phyloP scores from a whole-genome alignment of 2,888 invertebrate species.

The Calameuta pallipes region DNA sequence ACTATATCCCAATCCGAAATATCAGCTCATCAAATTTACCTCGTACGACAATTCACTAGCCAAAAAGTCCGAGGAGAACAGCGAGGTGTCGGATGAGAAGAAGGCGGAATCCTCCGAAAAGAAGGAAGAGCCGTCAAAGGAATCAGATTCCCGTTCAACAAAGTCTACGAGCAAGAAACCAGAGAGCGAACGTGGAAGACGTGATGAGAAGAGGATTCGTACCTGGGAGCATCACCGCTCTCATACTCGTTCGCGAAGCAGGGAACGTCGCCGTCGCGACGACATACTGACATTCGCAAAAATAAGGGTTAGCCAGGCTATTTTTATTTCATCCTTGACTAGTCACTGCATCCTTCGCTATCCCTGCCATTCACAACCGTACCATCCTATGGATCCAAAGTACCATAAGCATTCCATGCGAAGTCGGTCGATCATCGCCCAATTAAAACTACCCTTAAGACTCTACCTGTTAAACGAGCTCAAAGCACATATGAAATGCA shows the following conservation, averaged over 20 bases:
- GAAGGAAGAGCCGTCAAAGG: constrained; percentile 59
- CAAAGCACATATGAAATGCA: constrained; percentile 48
- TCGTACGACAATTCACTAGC: constrained; percentile 10
- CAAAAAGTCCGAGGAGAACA: constrained; percentile 58
- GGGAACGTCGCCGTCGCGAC: constrained; percentile 70
- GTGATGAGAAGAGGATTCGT: constrained; percentile 55
- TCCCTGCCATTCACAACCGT: background rate
- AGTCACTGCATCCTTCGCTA: background rate
- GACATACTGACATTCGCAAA: constrained; percentile 84
- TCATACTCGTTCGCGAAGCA: constrained; percentile 56
- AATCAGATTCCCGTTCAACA: constrained; percentile 66
- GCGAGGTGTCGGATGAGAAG: constrained; percentile 63
- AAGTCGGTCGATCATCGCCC: background rate
- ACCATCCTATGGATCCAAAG: background rate
- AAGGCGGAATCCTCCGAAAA: constrained; percentile 65
- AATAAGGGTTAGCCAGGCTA: constrained; percentile 73
- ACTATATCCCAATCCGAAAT: background rate
- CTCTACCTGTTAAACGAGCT: background rate
- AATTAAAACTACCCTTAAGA: background rate
- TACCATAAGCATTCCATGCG: background rate
- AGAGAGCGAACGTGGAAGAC: constrained; percentile 59
- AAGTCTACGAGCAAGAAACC: constrained; percentile 68
- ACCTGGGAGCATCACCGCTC: constrained; percentile 60
- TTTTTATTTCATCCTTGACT: background rate
- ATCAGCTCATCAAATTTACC: background rate